A percentile compares a stretch with the other conserved stretches of the same genome.
Evolutionary conservation across 2,113 vertebrate genomes (phyloP).

Genomic region (Halcyon senegalensis): DNA sequence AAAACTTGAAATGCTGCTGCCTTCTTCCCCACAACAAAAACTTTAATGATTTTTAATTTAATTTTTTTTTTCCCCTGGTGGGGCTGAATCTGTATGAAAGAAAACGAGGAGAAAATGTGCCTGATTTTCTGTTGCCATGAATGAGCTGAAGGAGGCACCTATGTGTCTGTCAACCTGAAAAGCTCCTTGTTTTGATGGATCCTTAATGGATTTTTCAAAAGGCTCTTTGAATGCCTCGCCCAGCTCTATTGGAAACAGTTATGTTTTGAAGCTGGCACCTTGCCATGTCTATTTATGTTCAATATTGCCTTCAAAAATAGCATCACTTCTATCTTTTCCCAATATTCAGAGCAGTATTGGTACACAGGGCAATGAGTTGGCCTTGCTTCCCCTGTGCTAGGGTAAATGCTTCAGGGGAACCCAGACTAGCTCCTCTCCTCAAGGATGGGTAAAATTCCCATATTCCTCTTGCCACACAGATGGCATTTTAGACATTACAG

Average conservation of each 20-base stretch:
- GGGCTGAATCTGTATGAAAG: background rate
- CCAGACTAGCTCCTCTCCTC: background rate
- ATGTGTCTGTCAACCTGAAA: slow-evolving; percentile 26
- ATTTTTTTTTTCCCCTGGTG: background rate
- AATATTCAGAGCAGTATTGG: background rate
- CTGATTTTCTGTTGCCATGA: background rate
- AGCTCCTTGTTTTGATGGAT: slow-evolving; percentile 62
- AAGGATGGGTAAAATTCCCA: background rate
- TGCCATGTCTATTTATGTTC: slow-evolving; percentile 58
- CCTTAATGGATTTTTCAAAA: slow-evolving; percentile 51
- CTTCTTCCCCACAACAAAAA: background rate
- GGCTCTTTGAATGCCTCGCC: background rate
- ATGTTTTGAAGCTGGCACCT: slow-evolving; percentile 48
- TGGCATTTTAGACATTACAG: background rate
- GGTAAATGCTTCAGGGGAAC: background rate
- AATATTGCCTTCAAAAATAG: slow-evolving; percentile 51
- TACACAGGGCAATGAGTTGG: background rate
- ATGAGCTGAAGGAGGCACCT: slow-evolving; percentile 44
- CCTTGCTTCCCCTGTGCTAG: background rate
- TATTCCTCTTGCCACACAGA: background rate
- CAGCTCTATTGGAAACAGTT: slow-evolving; percentile 2
- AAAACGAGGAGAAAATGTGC: background rate
- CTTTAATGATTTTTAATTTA: background rate
- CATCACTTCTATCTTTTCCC: background rate
- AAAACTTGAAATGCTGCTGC: background rate